Base-by-base conservation (phyloP, 2,113 vertebrate genomes). In the Pachypanchax playfairii region DNA sequence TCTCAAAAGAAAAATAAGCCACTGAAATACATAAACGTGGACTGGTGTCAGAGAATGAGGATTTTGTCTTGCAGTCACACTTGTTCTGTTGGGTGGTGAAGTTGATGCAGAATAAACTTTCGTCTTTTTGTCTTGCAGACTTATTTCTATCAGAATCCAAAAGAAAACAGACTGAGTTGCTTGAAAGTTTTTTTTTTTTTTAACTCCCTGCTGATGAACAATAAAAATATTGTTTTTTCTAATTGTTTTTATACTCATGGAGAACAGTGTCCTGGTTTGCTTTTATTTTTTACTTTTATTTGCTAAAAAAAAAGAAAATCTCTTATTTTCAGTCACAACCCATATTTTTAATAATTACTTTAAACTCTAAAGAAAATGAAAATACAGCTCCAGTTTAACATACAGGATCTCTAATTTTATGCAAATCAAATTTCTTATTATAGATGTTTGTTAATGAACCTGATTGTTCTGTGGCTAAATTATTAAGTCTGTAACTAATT, bases 31-130 rank as follows among this genome's bases (percentile, higher is more conserved):
- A 77, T 46, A 47, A 42, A 44, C 10, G 46, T 2, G 18, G 26
- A 1, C n/a, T 10, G 50, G 51, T 25, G 38, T 11, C 5, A 70
- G 56, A 54, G 54, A 51, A 50, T 11, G 15, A 46, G 18, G 41
- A 59, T 62, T 84, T 81, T 80, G 68, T 79, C 59, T 68, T 24
- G 4, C 36, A 64, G 65, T 50, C 42, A 42, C 28, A 39, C 21
- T 31, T 43, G 17, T 56, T 75, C 61, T 79, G 56, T 46, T 64
- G 39, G 63, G 20, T 20, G 33, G 53, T 50, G 64, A 15, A 61
- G 49, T 51, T 43, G 5, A 65, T 65, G 51, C 31, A 72, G 29
- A 75, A 56, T 18, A 70, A 38, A 51, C 42, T 42, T 28, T 77
- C 77, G 52, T 18, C 24, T 48, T 77, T 59, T 28, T n/a, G n/a